Conservation (phyloP, 2,113 vertebrate species). For the Plecotus auritus region DNA sequence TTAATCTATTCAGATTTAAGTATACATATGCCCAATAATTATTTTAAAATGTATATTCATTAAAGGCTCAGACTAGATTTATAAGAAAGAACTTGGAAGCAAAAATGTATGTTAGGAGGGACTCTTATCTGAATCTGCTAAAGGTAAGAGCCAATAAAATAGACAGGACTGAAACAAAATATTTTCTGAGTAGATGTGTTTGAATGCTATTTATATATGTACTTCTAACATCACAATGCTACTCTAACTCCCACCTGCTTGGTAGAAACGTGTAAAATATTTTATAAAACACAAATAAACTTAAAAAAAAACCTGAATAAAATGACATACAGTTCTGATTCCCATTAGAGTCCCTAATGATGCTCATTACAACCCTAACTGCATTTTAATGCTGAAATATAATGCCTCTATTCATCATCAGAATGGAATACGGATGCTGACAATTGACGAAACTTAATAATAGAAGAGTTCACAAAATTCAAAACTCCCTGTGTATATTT, state of each 20-base stretch:
- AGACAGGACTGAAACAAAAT: background rate
- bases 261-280: background rate
- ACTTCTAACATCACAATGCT: background rate
- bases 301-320: background rate
- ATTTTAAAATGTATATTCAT: conserved; percentile 30
- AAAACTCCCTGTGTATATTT: conserved; percentile 64
- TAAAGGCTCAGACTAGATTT: background rate
- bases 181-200: background rate
- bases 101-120: background rate
- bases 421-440: conserved; percentile 74
- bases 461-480: conserved; percentile 53
- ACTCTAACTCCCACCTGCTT: conserved; percentile 42
- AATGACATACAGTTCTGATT: conserved; percentile 70
- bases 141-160: background rate
- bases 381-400: conserved; percentile 80
- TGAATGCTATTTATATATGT: background rate
- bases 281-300: conserved; percentile 46
- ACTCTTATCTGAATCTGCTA: background rate
- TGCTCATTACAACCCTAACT: conserved; percentile 79
- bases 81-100: conserved; percentile 42
- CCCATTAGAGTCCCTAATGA: conserved; percentile 76
- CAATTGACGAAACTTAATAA: conserved; percentile 73
- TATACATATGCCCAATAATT: background rate
- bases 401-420: conserved; percentile 78
- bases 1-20: conserved; percentile 38